phyloP scores from a whole-genome alignment of 2,797 vertebrate species.

The Sebastes miniatus region DNA sequence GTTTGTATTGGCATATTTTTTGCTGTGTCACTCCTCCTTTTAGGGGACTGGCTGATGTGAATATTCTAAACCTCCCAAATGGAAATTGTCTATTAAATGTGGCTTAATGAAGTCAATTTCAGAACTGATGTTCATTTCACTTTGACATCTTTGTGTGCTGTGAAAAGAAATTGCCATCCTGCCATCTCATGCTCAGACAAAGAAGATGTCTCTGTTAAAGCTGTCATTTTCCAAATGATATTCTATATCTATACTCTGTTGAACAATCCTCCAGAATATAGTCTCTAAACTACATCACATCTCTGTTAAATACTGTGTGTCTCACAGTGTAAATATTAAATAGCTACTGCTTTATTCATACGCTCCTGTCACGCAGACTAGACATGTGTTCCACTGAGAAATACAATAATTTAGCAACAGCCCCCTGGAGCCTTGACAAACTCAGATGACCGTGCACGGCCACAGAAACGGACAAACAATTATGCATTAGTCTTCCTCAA shows the following conservation, averaged over 20 bases:
- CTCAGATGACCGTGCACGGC: constrained; percentile 36
- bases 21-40: constrained; percentile 21
- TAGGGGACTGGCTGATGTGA: neutral
- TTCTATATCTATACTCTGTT: neutral
- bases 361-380: constrained; percentile 47
- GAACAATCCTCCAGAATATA: neutral
- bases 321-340: constrained; percentile 62
- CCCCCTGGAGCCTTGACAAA: constrained; percentile 32
- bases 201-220: neutral
- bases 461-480: constrained; percentile 49
- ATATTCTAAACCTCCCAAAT: constrained; percentile 4
- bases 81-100: constrained; percentile 11
- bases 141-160: neutral
- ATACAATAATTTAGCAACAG: constrained; percentile 37
- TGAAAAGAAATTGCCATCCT: neutral
- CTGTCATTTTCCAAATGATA: neutral
- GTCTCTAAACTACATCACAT: constrained; percentile 10
- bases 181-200: neutral
- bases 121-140: neutral
- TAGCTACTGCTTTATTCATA: constrained; percentile 63
- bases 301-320: constrained; percentile 25
- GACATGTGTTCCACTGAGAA: constrained; percentile 55
- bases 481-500: constrained; percentile 66
- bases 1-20: neutral
- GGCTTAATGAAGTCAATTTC: neutral